These are phyloP conservation scores for Clusia tigrina DNA, from an alignment of 2,888 invertebrate species.

Conservation along the genomic window DNA sequence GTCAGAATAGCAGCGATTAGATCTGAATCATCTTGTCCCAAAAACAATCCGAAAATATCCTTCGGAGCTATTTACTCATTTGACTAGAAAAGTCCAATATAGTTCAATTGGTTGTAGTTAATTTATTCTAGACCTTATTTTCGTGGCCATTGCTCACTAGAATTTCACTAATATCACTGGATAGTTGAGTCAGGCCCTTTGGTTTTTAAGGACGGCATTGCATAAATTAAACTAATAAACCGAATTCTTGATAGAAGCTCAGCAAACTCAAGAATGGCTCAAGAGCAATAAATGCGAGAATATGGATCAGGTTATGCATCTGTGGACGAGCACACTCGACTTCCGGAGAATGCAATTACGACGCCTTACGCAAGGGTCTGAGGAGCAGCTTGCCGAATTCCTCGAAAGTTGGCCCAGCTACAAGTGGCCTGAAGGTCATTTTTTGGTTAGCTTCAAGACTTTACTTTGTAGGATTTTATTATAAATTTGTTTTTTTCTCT, in stretches of 20 bases:
- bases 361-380: conserved; percentile 2
- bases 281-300: conserved; percentile 30
- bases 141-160: no score
- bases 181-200: no score
- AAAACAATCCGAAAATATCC: no score
- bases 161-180: no score
- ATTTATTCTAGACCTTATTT: no score
- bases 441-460: conserved; percentile 14
- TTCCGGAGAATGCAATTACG: conserved; percentile 19
- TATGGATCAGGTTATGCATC: conserved; percentile 24
- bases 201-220: no score
- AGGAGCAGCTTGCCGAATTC: conserved; percentile 14
- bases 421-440: conserved; percentile 19
- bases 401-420: conserved; percentile 29
- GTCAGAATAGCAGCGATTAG: no score
- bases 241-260: conserved; percentile 17
- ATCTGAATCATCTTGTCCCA: no score
- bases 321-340: conserved; percentile 23
- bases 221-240: no score
- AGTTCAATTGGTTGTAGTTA: no score
- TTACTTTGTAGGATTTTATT: neutral
- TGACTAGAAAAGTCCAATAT: no score
- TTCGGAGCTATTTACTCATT: no score
- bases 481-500: neutral
- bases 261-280: conserved; percentile 25